Percentiles rank a stretch among this genome's conserved stretches.
Evolutionary conservation across 2,888 invertebrate species (phyloP).

Genomic region (Pterostichus niger): DNA sequence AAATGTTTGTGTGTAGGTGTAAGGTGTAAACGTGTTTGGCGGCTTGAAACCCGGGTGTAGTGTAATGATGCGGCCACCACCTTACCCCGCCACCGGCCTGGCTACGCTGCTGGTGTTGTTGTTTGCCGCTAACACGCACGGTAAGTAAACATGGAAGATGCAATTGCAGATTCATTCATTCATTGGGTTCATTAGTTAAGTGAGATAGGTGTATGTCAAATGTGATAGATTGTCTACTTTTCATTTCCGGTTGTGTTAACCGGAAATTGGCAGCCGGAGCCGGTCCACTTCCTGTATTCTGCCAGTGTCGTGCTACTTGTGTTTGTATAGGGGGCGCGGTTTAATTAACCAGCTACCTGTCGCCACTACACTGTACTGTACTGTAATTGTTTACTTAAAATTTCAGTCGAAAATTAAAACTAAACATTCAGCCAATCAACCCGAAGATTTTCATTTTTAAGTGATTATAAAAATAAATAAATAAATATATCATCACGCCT

Average conservation of each 20-base stretch:
- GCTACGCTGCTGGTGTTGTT: not conserved
- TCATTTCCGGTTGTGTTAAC: conserved; percentile 46
- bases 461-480: too few relatives aligned
- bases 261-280: conserved; percentile 49
- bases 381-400: too few relatives aligned
- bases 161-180: too few relatives aligned
- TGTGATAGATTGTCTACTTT: conserved; percentile 50
- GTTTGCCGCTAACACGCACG: not conserved
- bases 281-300: conserved; percentile 36
- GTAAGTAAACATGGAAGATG: not conserved
- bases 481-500: too few relatives aligned
- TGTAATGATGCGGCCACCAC: conserved; percentile 10
- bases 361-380: too few relatives aligned
- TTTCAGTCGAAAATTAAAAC: too few relatives aligned
- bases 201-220: not conserved
- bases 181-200: too few relatives aligned
- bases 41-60: conserved; percentile 1
- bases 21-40: not conserved
- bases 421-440: too few relatives aligned
- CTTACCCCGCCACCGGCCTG: not conserved
- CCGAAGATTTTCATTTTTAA: too few relatives aligned
- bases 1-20: too few relatives aligned
- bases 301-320: not conserved
- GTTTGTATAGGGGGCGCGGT: not conserved
- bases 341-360: not conserved